These are phyloP conservation scores for Drosophila flavopinicola DNA, from an alignment of 2,888 invertebrate species.

Conservation along the genomic window DNA sequence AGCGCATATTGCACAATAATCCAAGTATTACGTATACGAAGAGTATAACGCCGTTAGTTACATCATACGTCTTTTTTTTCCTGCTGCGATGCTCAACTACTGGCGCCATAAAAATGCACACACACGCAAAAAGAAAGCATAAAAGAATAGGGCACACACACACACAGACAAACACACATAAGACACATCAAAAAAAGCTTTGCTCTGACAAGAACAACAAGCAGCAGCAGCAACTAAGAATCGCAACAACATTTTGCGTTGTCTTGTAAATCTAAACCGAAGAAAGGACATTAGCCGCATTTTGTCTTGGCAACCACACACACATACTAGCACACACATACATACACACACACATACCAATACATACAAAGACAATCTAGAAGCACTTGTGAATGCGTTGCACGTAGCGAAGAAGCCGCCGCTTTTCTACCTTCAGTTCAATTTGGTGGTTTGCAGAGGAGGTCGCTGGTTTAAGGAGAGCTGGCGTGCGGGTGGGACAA, in stretches of 20 bases:
- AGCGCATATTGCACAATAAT: too few species aligned
- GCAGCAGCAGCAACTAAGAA: conserved; percentile 9
- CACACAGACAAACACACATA: conserved; percentile 7
- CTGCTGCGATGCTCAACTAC: conserved; percentile 27
- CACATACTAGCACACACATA: conserved; percentile 27
- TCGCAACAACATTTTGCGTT: conserved; percentile 56
- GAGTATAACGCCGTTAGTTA: too few species aligned
- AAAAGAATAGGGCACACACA: conserved; percentile 11
- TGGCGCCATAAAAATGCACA: conserved; percentile 35
- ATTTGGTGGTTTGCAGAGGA: conserved; percentile 6
- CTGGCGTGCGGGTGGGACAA: background rate
- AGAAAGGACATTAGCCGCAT: conserved; percentile 77
- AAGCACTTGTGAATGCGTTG: conserved; percentile 63
- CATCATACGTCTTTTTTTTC: too few species aligned
- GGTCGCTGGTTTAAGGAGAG: background rate
- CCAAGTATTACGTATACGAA: too few species aligned
- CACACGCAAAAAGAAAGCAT: conserved; percentile 13
- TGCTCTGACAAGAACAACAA: conserved; percentile 32
- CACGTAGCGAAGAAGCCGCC: conserved; percentile 57
- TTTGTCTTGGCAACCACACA: conserved; percentile 70
- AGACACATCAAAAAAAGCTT: conserved; percentile 24
- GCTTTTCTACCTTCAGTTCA: conserved; percentile 53
- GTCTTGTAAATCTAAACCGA: conserved; percentile 73
- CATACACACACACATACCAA: conserved; percentile 37
- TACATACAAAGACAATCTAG: conserved; percentile 22